Evolutionary conservation across 2,113 vertebrate species (phyloP).

Genomic region (Prinia subflava): DNA sequence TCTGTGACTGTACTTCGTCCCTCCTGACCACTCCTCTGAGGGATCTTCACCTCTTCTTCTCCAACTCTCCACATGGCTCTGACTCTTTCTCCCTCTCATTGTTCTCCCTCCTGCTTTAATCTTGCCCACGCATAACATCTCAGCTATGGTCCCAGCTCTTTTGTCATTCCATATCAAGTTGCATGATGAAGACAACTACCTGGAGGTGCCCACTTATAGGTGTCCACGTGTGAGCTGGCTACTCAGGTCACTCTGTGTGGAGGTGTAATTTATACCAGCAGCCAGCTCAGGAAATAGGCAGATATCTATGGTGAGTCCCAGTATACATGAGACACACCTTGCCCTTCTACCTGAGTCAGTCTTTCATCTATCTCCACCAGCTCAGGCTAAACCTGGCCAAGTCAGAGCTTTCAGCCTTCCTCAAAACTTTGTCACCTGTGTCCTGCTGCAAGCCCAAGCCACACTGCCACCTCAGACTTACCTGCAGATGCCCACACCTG

Average conservation of each 20-base stretch:
- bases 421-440: not conserved
- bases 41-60: not conserved
- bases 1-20: not conserved
- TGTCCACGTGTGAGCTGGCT: not conserved
- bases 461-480: not conserved
- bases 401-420: not conserved
- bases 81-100: not conserved
- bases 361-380: not conserved
- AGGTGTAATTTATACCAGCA: not conserved
- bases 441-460: not conserved
- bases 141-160: not conserved
- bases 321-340: not conserved
- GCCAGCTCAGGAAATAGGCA: not conserved
- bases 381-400: not conserved
- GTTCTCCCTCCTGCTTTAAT: not conserved
- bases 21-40: not conserved
- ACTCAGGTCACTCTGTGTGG: not conserved
- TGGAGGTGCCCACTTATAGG: not conserved
- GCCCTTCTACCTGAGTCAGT: not conserved
- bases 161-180: not conserved
- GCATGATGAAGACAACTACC: not conserved
- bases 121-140: fast-evolving
- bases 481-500: not conserved
- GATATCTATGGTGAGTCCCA: not conserved
- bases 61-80: not conserved